Conservation (phyloP, 2,888 invertebrate genomes). For the Byasa hedistus region DNA sequence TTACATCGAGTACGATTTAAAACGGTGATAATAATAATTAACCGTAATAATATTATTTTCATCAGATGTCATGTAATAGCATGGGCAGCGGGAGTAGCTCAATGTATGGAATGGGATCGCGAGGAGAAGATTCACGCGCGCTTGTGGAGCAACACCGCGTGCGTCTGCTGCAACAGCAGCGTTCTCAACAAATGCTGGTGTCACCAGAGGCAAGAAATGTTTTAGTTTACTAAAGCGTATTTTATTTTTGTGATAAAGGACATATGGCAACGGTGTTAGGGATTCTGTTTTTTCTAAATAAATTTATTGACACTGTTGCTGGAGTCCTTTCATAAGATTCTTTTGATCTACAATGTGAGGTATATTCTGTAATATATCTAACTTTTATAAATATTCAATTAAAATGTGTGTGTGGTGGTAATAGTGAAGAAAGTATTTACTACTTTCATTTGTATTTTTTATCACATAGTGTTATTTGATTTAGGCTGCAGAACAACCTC, state of each 20-base stretch:
- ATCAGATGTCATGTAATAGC: conserved; percentile 23
- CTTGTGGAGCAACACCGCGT: conserved; percentile 82
- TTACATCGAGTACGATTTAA: background rate
- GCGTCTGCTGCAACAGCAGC: conserved; percentile 87
- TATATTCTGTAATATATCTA: too few relatives aligned
- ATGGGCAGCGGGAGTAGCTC: conserved; percentile 37
- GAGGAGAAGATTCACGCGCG: conserved; percentile 66
- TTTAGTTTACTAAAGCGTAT: background rate
- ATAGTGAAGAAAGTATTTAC: background rate
- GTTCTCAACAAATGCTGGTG: conserved; percentile 89
- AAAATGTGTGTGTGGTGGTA: too few relatives aligned
- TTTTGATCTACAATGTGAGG: too few relatives aligned
- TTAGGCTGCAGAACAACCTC: conserved; percentile 84
- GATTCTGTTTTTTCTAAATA: background rate
- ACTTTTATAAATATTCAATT: too few relatives aligned
- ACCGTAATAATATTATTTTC: background rate
- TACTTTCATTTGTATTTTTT: background rate
- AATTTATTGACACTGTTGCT: too few relatives aligned
- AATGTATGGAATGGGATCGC: conserved; percentile 39
- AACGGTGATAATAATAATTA: background rate
- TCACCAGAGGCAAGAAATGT: conserved; percentile 62
- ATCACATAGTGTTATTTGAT: conserved; percentile 8
- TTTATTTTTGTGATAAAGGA: background rate
- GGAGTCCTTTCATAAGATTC: too few relatives aligned
- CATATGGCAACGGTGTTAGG: background rate